A percentile compares a stretch with the other conserved stretches of the same genome.
These are phyloP conservation scores for Etheostoma cragini DNA, from an alignment of 2,113 vertebrate genomes.

Conservation along the genomic window DNA sequence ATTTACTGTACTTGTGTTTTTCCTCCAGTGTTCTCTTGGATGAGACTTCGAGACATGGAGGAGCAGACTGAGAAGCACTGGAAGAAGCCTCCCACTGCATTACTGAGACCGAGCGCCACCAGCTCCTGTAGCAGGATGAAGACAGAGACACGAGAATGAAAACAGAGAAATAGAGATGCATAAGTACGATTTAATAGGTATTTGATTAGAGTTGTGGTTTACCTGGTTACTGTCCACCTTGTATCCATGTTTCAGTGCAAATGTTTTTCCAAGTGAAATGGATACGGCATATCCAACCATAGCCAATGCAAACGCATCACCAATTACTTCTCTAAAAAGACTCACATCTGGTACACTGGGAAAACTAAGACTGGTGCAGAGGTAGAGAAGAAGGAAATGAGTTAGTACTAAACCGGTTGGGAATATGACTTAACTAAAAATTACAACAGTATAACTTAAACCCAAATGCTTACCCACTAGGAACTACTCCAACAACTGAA, in stretches of 20 bases:
- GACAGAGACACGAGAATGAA: slow-evolving; percentile 8
- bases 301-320: slow-evolving; percentile 93
- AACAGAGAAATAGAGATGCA: neutral
- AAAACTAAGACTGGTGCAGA: slow-evolving; percentile 83
- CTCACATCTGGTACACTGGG: slow-evolving; percentile 82
- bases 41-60: slow-evolving; percentile 95
- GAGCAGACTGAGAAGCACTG: slow-evolving; percentile 93
- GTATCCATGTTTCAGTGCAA: slow-evolving; percentile 95
- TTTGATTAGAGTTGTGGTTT: slow-evolving; percentile 25
- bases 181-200: neutral
- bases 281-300: slow-evolving; percentile 95
- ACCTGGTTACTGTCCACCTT: slow-evolving; percentile 98
- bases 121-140: slow-evolving; percentile 86
- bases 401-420: neutral
- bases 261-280: slow-evolving; percentile 96
- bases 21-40: slow-evolving; percentile 95
- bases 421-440: slow-evolving; percentile 12
- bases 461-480: slow-evolving; percentile 87
- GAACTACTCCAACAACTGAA: slow-evolving; percentile 91
- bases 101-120: slow-evolving; percentile 92
- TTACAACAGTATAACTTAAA: neutral
- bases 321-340: slow-evolving; percentile 85
- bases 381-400: neutral
- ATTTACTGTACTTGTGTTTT: slow-evolving; percentile 85
- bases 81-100: slow-evolving; percentile 92